Base-by-base conservation (phyloP, 2,113 vertebrate species). In the Prionailurus viverrinus region DNA sequence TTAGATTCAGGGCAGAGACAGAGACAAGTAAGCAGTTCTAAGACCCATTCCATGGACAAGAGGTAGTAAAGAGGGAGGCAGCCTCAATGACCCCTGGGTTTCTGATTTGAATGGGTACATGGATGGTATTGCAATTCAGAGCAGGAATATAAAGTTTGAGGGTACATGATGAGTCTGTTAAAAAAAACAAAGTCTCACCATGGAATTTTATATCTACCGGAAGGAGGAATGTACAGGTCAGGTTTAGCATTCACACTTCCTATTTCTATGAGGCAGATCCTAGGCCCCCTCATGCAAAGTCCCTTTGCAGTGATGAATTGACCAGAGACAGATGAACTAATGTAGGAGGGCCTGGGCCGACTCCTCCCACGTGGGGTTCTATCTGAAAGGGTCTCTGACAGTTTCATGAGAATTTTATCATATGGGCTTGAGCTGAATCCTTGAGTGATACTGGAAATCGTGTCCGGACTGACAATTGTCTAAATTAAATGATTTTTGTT, bases 401-500 rank as follows among this genome's bases (percentile, higher is more conserved):
- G 25, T 74, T 88, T 65, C 33, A 33, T 14, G 7, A 89, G 48
- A 89, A 66, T 73, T 53, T 91, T 69, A 29, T n/a, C 25, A 51
- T 91, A 45, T 82, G 41, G 16, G 21, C 12, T 79, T 88, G n/a
- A 33, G 41, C 41, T 93, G 58, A 91, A 91, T 79, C 33, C 48
- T 78, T 19, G 21, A 81, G 68, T 65, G 41, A 81, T 1, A 69
- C 16, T 58, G 5, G 78, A 81, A 29, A 66, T 3, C 61, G 36
- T 80, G 36, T 91, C n/a, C 41, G 73, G 63, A 89, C 10, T 58
- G 29, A 85, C 36, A 93, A 4, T 4, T 41, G 63, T 78, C 58
- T 82, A 96, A 83, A 88, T 81, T 76, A 71, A 79, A 81, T 41
- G 41, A 65, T 65, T 91, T 29, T 68, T 80, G 33, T 89, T 89